These are phyloP conservation scores for Harpalus rubripes DNA, from an alignment of 2,888 invertebrate genomes.

Conservation along the genomic window DNA sequence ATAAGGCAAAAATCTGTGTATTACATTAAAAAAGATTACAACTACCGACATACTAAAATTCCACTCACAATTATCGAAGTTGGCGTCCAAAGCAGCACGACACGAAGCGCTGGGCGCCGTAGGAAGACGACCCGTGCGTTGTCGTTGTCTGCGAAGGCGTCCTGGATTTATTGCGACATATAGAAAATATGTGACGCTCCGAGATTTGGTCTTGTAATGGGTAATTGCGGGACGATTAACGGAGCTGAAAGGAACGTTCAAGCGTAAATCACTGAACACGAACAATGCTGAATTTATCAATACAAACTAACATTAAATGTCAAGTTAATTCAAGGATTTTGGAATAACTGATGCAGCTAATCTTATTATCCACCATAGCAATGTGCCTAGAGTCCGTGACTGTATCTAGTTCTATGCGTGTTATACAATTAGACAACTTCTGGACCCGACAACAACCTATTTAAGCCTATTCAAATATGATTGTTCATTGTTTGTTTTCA, in stretches of 20 bases:
- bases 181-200: slow-evolving; percentile 54
- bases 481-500: not conserved
- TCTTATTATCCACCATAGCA: slow-evolving; percentile 18
- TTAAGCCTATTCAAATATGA: slow-evolving; percentile 2
- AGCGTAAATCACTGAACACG: slow-evolving; percentile 55
- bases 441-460: not conserved
- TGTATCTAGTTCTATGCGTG: not conserved
- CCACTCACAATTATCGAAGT: not conserved
- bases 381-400: not conserved
- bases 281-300: slow-evolving; percentile 56
- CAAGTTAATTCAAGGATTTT: slow-evolving; percentile 51
- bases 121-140: slow-evolving; percentile 26
- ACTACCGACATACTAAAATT: no score
- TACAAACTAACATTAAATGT: slow-evolving; percentile 53
- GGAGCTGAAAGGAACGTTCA: slow-evolving; percentile 51
- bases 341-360: slow-evolving; percentile 30
- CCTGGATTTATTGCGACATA: slow-evolving; percentile 40
- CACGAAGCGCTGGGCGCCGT: slow-evolving; percentile 11
- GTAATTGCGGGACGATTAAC: slow-evolving; percentile 56
- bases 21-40: no score
- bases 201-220: slow-evolving; percentile 56
- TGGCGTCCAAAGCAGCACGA: not conserved
- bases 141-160: slow-evolving; percentile 49
- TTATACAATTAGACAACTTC: not conserved
- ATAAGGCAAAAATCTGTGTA: no score